Conservation (phyloP, 2,113 vertebrate species). For the Salvelinus sp. region DNA sequence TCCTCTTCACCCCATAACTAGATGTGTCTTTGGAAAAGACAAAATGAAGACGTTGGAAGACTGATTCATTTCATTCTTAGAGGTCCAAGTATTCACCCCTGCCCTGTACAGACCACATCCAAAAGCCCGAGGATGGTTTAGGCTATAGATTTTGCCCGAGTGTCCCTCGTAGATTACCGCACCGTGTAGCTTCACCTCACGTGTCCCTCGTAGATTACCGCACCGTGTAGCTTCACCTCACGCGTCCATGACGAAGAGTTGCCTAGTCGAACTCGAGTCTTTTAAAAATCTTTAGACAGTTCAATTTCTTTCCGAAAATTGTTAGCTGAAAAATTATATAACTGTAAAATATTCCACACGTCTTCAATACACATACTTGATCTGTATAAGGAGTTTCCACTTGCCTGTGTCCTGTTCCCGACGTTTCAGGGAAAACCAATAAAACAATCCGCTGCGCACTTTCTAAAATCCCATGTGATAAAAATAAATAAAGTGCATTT, state of each 20-base stretch:
- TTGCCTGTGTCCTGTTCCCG: too few relatives aligned
- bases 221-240: slow-evolving; percentile 36
- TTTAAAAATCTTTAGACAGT: neutral
- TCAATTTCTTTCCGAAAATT: neutral
- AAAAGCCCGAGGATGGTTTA: neutral
- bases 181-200: slow-evolving; percentile 37
- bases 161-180: slow-evolving; percentile 26
- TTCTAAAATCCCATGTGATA: too few relatives aligned
- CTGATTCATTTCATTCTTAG: slow-evolving; percentile 48
- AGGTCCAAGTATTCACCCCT: slow-evolving; percentile 35
- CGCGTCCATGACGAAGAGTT: slow-evolving; percentile 22
- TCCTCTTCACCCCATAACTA: slow-evolving; percentile 68
- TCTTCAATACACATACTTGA: too few relatives aligned
- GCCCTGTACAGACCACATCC: slow-evolving; percentile 54
- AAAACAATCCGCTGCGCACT: too few relatives aligned
- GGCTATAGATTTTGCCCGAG: slow-evolving; percentile 29
- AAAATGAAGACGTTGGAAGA: slow-evolving; percentile 39
- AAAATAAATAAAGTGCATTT: too few relatives aligned
- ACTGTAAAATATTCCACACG: too few relatives aligned
- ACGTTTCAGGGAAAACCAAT: too few relatives aligned
- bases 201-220: slow-evolving; percentile 34
- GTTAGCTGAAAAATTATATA: too few relatives aligned
- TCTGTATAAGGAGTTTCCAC: too few relatives aligned
- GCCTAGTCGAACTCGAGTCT: slow-evolving; percentile 13
- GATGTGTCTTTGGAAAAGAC: slow-evolving; percentile 43